A percentile compares a stretch with the other conserved stretches of the same genome.
phyloP scores from a whole-genome alignment of 2,113 vertebrate genomes.

The Erythrocercus mccallii region DNA sequence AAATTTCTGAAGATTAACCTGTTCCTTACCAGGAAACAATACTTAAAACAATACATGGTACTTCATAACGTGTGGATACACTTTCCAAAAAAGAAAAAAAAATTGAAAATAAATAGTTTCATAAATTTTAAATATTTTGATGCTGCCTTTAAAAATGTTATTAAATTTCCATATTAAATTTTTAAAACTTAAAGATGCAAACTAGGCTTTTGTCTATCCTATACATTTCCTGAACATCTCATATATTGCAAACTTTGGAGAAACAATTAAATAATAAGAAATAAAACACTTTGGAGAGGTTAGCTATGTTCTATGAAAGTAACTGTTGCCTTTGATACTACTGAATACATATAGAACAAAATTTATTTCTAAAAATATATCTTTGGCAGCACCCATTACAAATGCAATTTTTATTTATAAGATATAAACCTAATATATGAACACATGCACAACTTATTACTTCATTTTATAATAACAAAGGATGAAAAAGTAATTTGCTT shows the following conservation, averaged over 20 bases:
- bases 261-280: background rate
- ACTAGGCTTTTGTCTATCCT: background rate
- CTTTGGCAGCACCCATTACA: background rate
- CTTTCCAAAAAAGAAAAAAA: background rate
- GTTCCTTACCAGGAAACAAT: background rate
- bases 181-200: background rate
- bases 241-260: background rate
- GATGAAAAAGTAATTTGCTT: background rate
- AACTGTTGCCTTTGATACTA: background rate
- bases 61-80: background rate
- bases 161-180: background rate
- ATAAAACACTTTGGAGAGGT: background rate
- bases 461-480: background rate
- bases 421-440: background rate
- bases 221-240: background rate
- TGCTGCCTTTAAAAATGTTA: accelerated
- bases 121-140: background rate
- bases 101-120: background rate
- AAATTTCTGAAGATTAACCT: background rate
- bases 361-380: background rate
- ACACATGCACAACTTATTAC: background rate
- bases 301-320: accelerated
- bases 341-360: background rate
- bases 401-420: background rate
- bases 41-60: background rate